A percentile compares a stretch with the other conserved stretches of the same genome.
phyloP scores from a whole-genome alignment of 2,888 invertebrate genomes.

The Ellobium chinense region DNA sequence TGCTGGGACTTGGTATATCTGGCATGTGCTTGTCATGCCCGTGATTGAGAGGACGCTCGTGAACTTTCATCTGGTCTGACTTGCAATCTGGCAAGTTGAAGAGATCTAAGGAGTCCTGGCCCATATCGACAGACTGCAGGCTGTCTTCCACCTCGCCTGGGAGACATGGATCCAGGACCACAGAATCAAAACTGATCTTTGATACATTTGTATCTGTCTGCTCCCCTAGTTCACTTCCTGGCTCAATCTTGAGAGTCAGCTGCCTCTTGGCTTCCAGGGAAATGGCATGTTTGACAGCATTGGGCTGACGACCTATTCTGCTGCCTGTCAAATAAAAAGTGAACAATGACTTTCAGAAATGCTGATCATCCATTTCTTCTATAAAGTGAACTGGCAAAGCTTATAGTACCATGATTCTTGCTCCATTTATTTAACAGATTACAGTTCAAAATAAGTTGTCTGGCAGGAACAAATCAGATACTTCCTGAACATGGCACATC shows the following conservation, averaged over 20 bases:
- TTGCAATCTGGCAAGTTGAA: not conserved
- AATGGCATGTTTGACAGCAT: constrained; percentile 77
- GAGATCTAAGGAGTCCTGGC: constrained; percentile 13
- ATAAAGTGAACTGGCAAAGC: no score
- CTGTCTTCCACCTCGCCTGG: constrained; percentile 28
- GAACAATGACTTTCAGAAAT: no score
- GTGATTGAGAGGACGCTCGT: not conserved
- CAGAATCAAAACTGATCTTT: constrained; percentile 34
- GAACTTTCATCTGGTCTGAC: not conserved
- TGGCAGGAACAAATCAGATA: no score
- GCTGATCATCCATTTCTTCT: no score
- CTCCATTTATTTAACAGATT: no score
- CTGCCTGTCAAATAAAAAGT: constrained; percentile 70
- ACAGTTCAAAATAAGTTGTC: no score
- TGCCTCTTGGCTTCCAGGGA: constrained; percentile 63
- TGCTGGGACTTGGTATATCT: not conserved
- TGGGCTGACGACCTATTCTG: constrained; percentile 77
- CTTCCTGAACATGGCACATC: no score
- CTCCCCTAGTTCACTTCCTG: not conserved
- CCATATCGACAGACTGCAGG: constrained; percentile 6
- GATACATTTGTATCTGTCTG: constrained; percentile 1
- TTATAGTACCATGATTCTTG: no score
- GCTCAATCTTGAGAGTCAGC: constrained; percentile 31
- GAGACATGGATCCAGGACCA: constrained; percentile 27
- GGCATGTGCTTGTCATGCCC: not conserved